Evolutionary conservation across 2,113 vertebrate genomes (phyloP).

Genomic region (Otocyon megalotis): DNA sequence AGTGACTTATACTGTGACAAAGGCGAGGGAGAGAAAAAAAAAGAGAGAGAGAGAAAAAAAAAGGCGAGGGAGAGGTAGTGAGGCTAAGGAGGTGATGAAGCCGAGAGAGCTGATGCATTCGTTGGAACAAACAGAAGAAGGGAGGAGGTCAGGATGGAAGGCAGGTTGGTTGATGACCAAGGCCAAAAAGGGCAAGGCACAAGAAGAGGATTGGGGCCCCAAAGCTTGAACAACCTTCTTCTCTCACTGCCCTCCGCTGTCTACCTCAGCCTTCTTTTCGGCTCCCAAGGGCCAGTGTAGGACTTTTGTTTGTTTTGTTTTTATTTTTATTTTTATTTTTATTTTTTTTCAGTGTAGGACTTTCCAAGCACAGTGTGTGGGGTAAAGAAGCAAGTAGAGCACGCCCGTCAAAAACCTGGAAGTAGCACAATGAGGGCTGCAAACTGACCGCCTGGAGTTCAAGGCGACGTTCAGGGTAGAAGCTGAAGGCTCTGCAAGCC

Average conservation of each 20-base stretch:
- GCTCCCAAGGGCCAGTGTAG: not conserved
- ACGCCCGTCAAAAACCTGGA: not conserved
- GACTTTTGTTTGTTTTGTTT: too few species aligned
- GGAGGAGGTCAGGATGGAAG: not conserved
- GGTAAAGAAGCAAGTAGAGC: not conserved
- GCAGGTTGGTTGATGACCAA: not conserved
- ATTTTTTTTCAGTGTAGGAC: not conserved
- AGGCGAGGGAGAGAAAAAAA: not conserved
- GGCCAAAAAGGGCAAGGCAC: not conserved
- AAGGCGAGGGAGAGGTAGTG: not conserved
- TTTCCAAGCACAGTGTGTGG: rapidly evolving
- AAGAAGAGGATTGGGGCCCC: not conserved
- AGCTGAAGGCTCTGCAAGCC: conserved; percentile 47
- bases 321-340: too few species aligned
- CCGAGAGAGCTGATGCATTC: not conserved
- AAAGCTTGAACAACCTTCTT: not conserved
- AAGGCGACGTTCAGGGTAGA: conserved; percentile 32
- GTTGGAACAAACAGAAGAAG: not conserved
- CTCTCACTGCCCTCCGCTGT: not conserved
- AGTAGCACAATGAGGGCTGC: not conserved
- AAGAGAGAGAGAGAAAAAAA: too few species aligned
- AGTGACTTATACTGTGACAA: not conserved
- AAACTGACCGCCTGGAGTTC: not conserved
- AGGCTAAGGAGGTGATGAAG: not conserved
- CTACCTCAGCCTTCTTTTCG: not conserved